These are phyloP conservation scores for Hirundichthys speculiger DNA, from an alignment of 2,113 vertebrate species.

Conservation along the genomic window DNA sequence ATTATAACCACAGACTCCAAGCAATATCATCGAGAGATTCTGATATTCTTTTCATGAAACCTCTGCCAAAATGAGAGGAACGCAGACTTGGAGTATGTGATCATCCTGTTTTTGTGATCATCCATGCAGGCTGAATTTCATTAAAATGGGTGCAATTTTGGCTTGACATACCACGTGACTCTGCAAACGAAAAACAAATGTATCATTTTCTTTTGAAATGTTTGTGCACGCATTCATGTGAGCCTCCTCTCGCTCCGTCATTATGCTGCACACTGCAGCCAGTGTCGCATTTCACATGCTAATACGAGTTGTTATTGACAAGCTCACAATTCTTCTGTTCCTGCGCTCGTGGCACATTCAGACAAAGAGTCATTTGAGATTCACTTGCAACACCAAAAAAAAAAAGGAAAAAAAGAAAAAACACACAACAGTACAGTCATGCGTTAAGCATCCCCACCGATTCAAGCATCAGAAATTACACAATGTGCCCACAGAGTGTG, in stretches of 20 bases:
- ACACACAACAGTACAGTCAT: constrained; percentile 46
- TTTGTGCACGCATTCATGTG: too few species aligned
- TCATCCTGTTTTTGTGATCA: not conserved
- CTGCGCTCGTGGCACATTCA: constrained; percentile 44
- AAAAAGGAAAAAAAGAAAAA: too few species aligned
- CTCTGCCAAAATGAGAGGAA: not conserved
- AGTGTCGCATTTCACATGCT: constrained; percentile 22
- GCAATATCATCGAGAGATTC: not conserved
- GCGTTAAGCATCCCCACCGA: constrained; percentile 57
- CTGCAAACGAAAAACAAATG: not conserved
- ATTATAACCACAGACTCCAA: constrained; percentile 10
- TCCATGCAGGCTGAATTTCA: not conserved
- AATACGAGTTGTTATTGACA: constrained; percentile 45
- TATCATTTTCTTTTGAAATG: not conserved
- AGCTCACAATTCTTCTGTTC: constrained; percentile 49
- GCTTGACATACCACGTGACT: not conserved
- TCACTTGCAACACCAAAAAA: too few species aligned
- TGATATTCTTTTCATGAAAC: not conserved
- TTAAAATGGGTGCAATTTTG: not conserved
- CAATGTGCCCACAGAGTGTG: constrained; percentile 57
- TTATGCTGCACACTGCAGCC: constrained; percentile 18
- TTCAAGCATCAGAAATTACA: constrained; percentile 60
- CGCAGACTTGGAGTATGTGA: not conserved
- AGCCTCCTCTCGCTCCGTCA: not conserved
- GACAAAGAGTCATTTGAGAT: constrained; percentile 51